These are phyloP conservation scores for Bhutanitis thaidina DNA, from an alignment of 2,888 invertebrate species.

Conservation along the genomic window DNA sequence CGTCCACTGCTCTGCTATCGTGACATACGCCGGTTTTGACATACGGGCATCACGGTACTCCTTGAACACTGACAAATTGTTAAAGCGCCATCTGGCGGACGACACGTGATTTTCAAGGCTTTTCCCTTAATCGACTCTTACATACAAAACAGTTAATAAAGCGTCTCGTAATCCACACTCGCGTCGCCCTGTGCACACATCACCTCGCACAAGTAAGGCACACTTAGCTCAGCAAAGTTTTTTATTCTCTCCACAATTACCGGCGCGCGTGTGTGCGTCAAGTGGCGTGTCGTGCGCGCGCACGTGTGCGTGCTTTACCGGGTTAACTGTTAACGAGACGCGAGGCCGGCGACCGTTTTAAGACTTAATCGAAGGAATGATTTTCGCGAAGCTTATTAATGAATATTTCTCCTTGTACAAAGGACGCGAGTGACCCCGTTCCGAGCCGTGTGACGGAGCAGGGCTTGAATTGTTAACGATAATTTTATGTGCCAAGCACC, in stretches of 20 bases:
- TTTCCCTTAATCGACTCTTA: too few relatives aligned
- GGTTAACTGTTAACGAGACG: slow-evolving; percentile 37
- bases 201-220: slow-evolving; percentile 70
- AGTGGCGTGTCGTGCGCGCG: slow-evolving; percentile 29
- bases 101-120: too few relatives aligned
- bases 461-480: too few relatives aligned
- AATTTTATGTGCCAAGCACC: too few relatives aligned
- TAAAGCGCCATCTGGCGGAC: too few relatives aligned
- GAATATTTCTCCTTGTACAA: background rate
- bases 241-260: slow-evolving; percentile 75
- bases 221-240: slow-evolving; percentile 73
- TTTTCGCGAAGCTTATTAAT: background rate
- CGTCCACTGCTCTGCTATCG: too few relatives aligned
- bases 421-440: too few relatives aligned
- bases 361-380: slow-evolving; percentile 20
- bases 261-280: slow-evolving; percentile 33
- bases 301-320: slow-evolving; percentile 27
- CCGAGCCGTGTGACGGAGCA: too few relatives aligned
- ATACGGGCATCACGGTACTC: too few relatives aligned
- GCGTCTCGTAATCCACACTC: slow-evolving; percentile 11
- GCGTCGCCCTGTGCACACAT: slow-evolving; percentile 45
- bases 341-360: slow-evolving; percentile 26
- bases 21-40: too few relatives aligned
- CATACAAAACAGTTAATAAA: too few relatives aligned
- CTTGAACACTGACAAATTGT: too few relatives aligned